Evolutionary conservation across 2,797 vertebrate genomes (phyloP).

Genomic region (Pseudopleuronectes americanus): DNA sequence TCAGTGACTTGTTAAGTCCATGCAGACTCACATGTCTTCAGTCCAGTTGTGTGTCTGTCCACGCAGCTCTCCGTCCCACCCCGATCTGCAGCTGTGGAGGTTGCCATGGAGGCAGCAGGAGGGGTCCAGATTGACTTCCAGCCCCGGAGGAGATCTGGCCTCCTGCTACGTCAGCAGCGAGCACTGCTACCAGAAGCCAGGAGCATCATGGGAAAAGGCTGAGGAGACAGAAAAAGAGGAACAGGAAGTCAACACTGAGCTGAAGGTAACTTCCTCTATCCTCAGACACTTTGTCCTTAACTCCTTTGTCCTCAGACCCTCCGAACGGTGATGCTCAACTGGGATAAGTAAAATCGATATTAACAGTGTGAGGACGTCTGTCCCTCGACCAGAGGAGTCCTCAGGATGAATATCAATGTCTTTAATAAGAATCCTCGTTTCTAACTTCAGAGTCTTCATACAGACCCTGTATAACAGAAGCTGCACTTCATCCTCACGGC

Average conservation of each 20-base stretch:
- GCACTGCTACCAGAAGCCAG: conserved; percentile 98
- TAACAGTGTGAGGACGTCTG: no score
- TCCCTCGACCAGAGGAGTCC: no score
- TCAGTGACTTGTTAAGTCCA: neutral
- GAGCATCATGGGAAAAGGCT: conserved; percentile 70
- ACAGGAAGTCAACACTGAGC: conserved; percentile 33
- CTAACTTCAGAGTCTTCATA: no score
- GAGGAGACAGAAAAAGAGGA: conserved; percentile 33
- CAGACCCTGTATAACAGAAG: no score
- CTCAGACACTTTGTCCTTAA: neutral
- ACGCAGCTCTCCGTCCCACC: conserved; percentile 89
- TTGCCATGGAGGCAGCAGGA: conserved; percentile 92
- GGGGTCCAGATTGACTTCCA: conserved; percentile 38
- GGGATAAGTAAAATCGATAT: no score
- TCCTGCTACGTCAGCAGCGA: conserved; percentile 95
- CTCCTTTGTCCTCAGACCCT: neutral
- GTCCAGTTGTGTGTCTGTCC: conserved; percentile 6
- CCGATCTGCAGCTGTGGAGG: conserved; percentile 94
- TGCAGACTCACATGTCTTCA: neutral
- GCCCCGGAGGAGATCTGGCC: conserved; percentile 55
- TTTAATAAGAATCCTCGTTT: no score
- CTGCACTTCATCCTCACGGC: no score
- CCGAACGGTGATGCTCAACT: no score
- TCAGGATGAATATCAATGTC: no score
- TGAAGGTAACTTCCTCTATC: conserved; percentile 32